Conservation (phyloP, 2,113 vertebrate genomes). For the Mellivora capensis region DNA sequence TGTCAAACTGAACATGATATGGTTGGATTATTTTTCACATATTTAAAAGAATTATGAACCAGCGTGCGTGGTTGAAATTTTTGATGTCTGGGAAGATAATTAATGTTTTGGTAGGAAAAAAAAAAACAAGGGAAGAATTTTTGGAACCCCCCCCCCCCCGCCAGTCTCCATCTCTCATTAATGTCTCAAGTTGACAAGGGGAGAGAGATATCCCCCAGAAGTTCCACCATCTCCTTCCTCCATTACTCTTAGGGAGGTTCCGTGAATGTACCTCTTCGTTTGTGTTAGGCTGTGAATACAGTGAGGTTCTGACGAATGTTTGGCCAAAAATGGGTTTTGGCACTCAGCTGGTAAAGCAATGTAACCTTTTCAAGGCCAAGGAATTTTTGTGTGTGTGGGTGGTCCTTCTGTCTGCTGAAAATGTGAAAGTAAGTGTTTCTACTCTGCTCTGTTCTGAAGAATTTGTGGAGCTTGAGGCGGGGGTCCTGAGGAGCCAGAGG, state of each 20-base stretch:
- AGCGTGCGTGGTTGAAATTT: neutral
- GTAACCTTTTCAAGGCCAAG: conserved; percentile 55
- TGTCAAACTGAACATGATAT: conserved; percentile 18
- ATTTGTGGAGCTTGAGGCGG: neutral
- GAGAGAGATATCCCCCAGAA: neutral
- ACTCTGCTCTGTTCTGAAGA: conserved; percentile 2
- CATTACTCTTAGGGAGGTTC: neutral
- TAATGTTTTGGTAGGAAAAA: neutral
- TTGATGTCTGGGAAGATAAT: neutral
- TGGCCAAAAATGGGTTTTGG: conserved; percentile 43
- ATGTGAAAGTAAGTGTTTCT: neutral
- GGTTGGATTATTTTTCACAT: conserved; percentile 28
- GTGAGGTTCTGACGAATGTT: conserved; percentile 11
- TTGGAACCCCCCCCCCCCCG: neutral
- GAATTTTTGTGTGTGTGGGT: conserved; percentile 38
- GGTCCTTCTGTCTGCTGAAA: conserved; percentile 42
- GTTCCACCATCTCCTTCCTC: neutral
- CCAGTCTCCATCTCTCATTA: neutral
- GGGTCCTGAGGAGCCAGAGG: neutral
- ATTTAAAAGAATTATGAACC: neutral
- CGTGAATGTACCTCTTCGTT: neutral
- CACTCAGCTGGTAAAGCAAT: neutral
- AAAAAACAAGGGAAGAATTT: neutral
- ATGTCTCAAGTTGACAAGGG: neutral
- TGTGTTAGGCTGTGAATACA: neutral